Conservation (phyloP, 2,113 vertebrate species). For the Eretmochelys imbricata region DNA sequence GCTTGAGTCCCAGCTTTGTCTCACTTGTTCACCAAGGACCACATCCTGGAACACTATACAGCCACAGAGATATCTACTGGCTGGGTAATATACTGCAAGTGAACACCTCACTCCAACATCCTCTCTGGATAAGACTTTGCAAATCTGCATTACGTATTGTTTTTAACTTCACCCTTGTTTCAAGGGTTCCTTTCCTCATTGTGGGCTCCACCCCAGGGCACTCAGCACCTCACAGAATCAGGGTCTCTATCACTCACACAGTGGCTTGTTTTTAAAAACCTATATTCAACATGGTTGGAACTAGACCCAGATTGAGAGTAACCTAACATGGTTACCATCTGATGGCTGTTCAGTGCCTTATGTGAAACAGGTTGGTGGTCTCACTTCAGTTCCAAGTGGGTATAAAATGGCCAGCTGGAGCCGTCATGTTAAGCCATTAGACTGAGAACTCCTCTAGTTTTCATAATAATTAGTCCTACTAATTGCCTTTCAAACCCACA, state of each 20-base stretch:
- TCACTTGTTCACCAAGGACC: background rate
- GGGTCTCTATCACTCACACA: rapidly evolving
- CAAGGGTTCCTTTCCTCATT: background rate
- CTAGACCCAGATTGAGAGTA: background rate
- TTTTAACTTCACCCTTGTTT: background rate
- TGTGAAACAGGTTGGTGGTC: background rate
- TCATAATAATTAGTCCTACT: background rate
- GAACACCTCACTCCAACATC: background rate
- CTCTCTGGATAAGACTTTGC: background rate
- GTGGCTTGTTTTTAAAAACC: background rate
- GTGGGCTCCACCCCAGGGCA: background rate
- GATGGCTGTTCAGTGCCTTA: background rate
- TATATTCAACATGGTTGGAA: background rate
- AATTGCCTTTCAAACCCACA: background rate
- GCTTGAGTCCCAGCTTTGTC: background rate
- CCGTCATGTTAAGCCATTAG: background rate
- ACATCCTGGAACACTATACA: background rate
- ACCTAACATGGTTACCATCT: background rate
- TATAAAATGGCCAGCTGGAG: background rate
- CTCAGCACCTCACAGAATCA: background rate
- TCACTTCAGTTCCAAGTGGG: background rate
- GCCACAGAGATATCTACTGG: background rate
- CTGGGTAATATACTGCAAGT: background rate
- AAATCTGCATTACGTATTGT: background rate
- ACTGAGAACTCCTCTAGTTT: background rate